A percentile compares a stretch with the other conserved stretches of the same genome.
These are phyloP conservation scores for Nomia melanderi DNA, from an alignment of 1,140 invertebrate genomes.

Conservation along the genomic window DNA sequence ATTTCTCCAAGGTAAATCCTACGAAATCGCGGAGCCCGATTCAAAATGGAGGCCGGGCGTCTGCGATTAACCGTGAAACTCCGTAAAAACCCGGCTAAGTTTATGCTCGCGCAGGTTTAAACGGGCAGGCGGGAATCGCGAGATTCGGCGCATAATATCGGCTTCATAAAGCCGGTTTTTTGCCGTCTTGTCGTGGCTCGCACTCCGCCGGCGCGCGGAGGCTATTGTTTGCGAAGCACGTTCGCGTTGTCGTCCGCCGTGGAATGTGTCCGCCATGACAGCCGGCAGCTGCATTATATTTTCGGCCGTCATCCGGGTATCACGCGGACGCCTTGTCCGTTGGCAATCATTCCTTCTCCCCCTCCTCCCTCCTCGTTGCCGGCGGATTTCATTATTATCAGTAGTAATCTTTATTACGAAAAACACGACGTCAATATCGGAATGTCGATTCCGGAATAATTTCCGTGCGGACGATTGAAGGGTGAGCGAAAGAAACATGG, in stretches of 20 bases:
- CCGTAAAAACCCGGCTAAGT: neutral
- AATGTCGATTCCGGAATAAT: too few species aligned
- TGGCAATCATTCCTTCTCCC: neutral
- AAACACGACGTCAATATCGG: neutral
- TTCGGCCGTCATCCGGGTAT: conserved; percentile 39
- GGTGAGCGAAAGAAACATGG: too few species aligned
- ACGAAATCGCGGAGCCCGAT: too few species aligned
- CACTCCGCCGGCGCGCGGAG: neutral
- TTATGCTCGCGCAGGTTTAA: conserved; percentile 6
- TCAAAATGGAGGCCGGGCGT: neutral
- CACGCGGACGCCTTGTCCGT: conserved; percentile 16
- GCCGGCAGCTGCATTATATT: conserved; percentile 41
- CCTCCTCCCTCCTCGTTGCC: too few species aligned
- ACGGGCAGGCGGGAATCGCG: neutral
- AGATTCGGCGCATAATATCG: conserved; percentile 22
- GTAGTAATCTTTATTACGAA: neutral
- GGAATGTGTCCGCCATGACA: conserved; percentile 20
- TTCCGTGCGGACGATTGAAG: too few species aligned
- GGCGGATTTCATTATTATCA: neutral
- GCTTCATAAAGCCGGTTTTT: conserved; percentile 41
- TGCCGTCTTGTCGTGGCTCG: conserved; percentile 20
- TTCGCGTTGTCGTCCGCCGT: neutral
- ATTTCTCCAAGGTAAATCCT: too few species aligned
- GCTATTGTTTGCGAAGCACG: conserved; percentile 23
- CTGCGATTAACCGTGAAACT: neutral